Percentiles rank a stretch among this genome's conserved stretches.
Evolutionary conservation across 2,797 vertebrate genomes (phyloP).

Genomic region (Hydrocynus forskahlii): DNA sequence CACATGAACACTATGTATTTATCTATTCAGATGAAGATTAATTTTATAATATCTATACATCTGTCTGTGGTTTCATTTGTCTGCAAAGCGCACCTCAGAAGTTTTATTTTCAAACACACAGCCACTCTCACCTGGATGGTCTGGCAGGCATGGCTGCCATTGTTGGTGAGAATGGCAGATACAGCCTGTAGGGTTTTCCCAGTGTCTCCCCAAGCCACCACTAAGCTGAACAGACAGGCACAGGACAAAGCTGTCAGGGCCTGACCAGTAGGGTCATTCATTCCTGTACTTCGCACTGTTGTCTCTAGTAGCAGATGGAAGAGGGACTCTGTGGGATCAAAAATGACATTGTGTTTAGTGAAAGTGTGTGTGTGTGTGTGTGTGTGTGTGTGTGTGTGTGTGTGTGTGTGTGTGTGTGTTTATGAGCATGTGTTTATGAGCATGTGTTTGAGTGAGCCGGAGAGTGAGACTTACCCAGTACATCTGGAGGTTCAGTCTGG

Average conservation of each 20-base stretch:
- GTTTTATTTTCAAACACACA: not conserved
- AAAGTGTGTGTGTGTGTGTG: not conserved
- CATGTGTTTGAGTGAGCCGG: slow-evolving; percentile 1
- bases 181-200: slow-evolving; percentile 96
- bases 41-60: not conserved
- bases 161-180: slow-evolving; percentile 98
- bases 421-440: not conserved
- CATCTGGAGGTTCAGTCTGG: slow-evolving; percentile 96
- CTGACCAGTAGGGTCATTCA: slow-evolving; percentile 95
- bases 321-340: slow-evolving; percentile 84
- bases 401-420: too few species aligned
- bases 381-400: too few species aligned
- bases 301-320: slow-evolving; percentile 97
- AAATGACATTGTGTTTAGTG: not conserved
- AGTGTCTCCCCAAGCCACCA: slow-evolving; percentile 97
- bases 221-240: slow-evolving; percentile 97
- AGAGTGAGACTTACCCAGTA: slow-evolving; percentile 83
- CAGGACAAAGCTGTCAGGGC: slow-evolving; percentile 95
- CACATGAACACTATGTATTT: not conserved
- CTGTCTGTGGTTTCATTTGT: not conserved
- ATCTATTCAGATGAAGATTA: slow-evolving; percentile 1
- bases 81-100: not conserved
- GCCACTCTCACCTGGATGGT: slow-evolving; percentile 87
- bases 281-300: slow-evolving; percentile 93
- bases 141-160: slow-evolving; percentile 98